A percentile compares a stretch with the other conserved stretches of the same genome.
These are phyloP conservation scores for Philotrypesis tridentata DNA, from an alignment of 1,140 invertebrate species.

Conservation along the genomic window DNA sequence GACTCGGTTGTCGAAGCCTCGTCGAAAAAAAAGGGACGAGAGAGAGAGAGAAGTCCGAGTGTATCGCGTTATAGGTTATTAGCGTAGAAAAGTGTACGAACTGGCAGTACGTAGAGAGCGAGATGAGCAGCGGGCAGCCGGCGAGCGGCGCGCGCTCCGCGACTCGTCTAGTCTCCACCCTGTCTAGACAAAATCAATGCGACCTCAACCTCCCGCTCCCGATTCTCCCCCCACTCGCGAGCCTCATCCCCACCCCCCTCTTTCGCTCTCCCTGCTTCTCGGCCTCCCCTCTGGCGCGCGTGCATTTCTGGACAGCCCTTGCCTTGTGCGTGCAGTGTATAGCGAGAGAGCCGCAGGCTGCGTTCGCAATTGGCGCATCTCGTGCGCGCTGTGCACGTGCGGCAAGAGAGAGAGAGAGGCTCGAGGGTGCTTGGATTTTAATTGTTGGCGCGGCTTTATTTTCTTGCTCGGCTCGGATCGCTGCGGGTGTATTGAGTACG, in stretches of 20 bases:
- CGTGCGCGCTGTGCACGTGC: neutral
- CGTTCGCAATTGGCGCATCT: neutral
- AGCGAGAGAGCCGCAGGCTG: neutral
- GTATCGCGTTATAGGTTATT: neutral
- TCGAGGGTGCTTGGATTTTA: too few species aligned
- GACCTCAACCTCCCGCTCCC: slow-evolving; percentile 63
- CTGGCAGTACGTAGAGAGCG: neutral
- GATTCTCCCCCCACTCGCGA: slow-evolving; percentile 6
- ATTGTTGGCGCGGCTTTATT: neutral
- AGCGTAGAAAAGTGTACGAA: neutral
- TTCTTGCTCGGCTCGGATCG: too few species aligned
- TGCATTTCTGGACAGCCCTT: neutral
- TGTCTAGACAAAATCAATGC: slow-evolving; percentile 72
- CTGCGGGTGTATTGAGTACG: too few species aligned
- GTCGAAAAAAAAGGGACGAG: neutral
- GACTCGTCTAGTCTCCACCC: slow-evolving; percentile 66
- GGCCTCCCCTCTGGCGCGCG: too few species aligned
- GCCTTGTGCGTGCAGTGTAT: neutral
- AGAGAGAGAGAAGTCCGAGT: slow-evolving; percentile 10
- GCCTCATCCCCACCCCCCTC: neutral
- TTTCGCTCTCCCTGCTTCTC: too few species aligned
- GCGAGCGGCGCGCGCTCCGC: slow-evolving; percentile 41
- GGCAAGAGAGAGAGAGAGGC: too few species aligned
- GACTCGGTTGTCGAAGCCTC: neutral
- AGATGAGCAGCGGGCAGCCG: slow-evolving; percentile 21